Percentiles rank a stretch among this genome's conserved stretches.
phyloP scores from a whole-genome alignment of 2,888 invertebrate species.

The Melanostoma mellinum region DNA sequence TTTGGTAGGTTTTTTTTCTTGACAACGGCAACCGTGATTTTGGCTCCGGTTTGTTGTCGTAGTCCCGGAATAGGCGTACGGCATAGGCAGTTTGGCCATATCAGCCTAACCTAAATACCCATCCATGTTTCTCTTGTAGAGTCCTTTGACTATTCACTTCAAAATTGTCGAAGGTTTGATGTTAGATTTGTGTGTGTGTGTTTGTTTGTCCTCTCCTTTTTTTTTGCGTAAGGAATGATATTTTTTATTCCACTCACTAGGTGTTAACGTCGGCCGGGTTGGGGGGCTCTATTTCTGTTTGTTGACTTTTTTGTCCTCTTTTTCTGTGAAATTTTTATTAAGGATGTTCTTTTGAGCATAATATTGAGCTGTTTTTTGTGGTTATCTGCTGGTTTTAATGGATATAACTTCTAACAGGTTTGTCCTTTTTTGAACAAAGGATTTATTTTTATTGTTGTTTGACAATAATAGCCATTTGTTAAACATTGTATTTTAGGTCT shows the following conservation, averaged over 20 bases:
- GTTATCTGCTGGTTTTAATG: conserved; percentile 68
- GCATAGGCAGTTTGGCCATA: conserved; percentile 61
- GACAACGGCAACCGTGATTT: no score
- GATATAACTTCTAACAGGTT: conserved; percentile 47
- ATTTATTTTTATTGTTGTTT: conserved; percentile 38
- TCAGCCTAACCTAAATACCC: conserved; percentile 67
- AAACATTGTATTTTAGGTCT: conserved; percentile 34
- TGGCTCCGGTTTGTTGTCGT: conserved; percentile 70
- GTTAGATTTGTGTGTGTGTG: conserved; percentile 12
- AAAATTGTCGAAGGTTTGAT: conserved; percentile 56
- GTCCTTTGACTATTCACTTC: conserved; percentile 64
- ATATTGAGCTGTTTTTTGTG: conserved; percentile 72
- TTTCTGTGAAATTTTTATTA: conserved; percentile 35
- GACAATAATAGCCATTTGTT: conserved; percentile 31
- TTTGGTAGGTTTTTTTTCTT: no score
- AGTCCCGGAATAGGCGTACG: conserved; percentile 68
- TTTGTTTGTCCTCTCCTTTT: conserved; percentile 19
- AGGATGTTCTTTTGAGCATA: conserved; percentile 58
- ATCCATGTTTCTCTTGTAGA: conserved; percentile 55
- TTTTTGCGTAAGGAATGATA: conserved; percentile 12
- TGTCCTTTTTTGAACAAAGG: conserved; percentile 49
- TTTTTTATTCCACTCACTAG: conserved; percentile 2
- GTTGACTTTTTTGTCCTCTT: conserved; percentile 36
- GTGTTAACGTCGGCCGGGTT: neutral
- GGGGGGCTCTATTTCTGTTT: conserved; percentile 43